These are phyloP conservation scores for Thymelicus sylvestris DNA, from an alignment of 2,888 invertebrate genomes.

Conservation along the genomic window DNA sequence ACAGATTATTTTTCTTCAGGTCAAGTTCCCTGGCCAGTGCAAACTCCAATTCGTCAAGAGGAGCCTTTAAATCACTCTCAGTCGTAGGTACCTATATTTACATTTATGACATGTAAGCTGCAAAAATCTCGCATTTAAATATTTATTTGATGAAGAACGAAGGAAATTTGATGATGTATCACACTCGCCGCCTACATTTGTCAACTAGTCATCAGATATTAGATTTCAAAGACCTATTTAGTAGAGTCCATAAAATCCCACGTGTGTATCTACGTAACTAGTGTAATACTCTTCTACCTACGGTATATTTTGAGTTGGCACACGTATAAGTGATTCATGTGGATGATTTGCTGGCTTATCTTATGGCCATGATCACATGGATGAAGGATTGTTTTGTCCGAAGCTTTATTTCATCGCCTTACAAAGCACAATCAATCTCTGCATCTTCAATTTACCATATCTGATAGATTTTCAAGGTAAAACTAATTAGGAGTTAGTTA, in stretches of 20 bases:
- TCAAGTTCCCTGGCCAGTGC: no score
- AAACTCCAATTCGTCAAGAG: no score
- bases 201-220: neutral
- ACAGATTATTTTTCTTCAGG: no score
- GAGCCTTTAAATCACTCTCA: no score
- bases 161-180: slow-evolving; percentile 1
- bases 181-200: neutral
- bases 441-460: neutral
- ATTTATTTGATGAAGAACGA: no score
- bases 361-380: slow-evolving; percentile 23
- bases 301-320: slow-evolving; percentile 43
- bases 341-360: slow-evolving; percentile 29
- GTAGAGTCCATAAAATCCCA: slow-evolving; percentile 7
- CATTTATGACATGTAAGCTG: no score
- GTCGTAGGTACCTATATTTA: no score
- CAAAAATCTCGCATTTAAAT: no score
- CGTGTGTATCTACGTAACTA: slow-evolving; percentile 10
- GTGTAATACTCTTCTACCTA: neutral
- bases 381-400: slow-evolving; percentile 16
- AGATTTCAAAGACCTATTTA: slow-evolving; percentile 8
- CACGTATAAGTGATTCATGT: slow-evolving; percentile 43
- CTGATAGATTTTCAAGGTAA: neutral
- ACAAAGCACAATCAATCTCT: slow-evolving; percentile 1
- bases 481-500: no score
- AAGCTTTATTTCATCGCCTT: neutral